A percentile compares a stretch with the other conserved stretches of the same genome.
These are phyloP conservation scores for Hymenopus coronatus DNA, from an alignment of 2,888 invertebrate species.

Conservation along the genomic window DNA sequence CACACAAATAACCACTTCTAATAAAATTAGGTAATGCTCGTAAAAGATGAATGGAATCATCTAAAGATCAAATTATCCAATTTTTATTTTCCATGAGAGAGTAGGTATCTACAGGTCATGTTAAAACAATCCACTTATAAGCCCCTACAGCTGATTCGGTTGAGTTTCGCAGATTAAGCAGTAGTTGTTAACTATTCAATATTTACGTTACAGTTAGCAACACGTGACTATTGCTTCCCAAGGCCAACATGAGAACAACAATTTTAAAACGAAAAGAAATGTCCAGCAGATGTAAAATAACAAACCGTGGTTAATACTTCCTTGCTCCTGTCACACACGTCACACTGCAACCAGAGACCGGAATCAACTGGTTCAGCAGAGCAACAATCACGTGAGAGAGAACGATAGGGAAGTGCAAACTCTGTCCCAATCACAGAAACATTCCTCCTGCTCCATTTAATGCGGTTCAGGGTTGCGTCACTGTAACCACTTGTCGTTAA, in stretches of 20 bases:
- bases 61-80: too few relatives aligned
- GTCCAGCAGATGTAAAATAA: background rate
- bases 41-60: too few relatives aligned
- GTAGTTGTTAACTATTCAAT: background rate
- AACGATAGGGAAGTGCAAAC: too few relatives aligned
- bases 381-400: background rate
- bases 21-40: too few relatives aligned
- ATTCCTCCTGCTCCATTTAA: background rate
- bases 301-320: background rate
- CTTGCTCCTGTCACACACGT: background rate
- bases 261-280: background rate
- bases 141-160: too few relatives aligned
- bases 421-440: too few relatives aligned
- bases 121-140: too few relatives aligned
- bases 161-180: background rate
- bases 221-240: background rate
- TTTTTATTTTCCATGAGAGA: too few relatives aligned
- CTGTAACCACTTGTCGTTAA: too few relatives aligned
- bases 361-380: background rate
- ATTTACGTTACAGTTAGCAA: background rate
- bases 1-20: too few relatives aligned
- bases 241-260: background rate
- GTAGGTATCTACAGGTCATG: too few relatives aligned
- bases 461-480: background rate
- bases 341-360: background rate